Percentiles rank a stretch among this genome's conserved stretches.
Conservation (phyloP, 2,888 invertebrate genomes). For the Eustalomyia histrio region DNA sequence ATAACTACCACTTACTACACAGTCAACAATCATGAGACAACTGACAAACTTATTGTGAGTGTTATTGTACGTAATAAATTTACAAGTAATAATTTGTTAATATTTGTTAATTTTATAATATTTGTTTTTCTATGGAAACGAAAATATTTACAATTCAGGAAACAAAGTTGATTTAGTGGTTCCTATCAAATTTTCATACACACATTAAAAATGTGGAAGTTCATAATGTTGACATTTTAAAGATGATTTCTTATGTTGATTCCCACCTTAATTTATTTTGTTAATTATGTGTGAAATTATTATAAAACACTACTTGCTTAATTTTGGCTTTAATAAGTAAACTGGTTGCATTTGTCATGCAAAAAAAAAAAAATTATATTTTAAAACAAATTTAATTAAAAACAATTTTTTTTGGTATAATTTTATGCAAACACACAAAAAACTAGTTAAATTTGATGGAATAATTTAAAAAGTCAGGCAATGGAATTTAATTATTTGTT, state of each 20-base stretch:
- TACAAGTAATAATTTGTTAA: no score
- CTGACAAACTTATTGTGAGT: no score
- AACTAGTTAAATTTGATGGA: background rate
- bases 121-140: no score
- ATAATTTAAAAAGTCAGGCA: background rate
- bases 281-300: background rate
- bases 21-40: no score
- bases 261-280: background rate
- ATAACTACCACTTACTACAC: no score
- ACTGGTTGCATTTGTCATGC: constrained; percentile 41
- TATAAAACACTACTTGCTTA: constrained; percentile 40
- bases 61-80: no score
- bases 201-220: no score
- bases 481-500: no score
- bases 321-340: constrained; percentile 14
- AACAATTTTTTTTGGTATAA: background rate
- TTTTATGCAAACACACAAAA: background rate
- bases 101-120: no score
- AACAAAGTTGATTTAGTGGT: background rate
- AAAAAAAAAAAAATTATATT: background rate
- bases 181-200: background rate
- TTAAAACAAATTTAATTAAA: background rate
- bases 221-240: background rate
- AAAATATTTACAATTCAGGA: background rate
- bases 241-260: background rate